Base-by-base conservation (phyloP, 2,797 vertebrate species). In the Psittacula derbiana region DNA sequence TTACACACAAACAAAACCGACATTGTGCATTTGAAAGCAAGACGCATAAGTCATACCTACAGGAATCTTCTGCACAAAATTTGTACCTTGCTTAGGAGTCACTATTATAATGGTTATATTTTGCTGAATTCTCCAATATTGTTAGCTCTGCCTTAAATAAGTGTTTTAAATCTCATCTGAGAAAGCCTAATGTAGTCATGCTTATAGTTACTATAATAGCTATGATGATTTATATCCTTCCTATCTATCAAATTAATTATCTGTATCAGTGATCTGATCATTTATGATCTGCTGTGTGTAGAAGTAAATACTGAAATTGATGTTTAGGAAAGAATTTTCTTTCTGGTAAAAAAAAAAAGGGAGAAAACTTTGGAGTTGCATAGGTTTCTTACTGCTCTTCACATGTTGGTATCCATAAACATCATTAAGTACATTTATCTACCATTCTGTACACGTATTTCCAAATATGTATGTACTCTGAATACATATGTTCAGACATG, bases 311-410 rank as follows among this genome's bases (percentile, higher is more conserved):
- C 2, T 47, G 24, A 66, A 57, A 70, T 84, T 74, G 19, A 18
- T 21, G 31, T 50, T 46, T 36, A 36, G 11, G 20, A 17, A 86
- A 74, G 0, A 66, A 30, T 20, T 30, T 27, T 50, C 12, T 20
- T 75, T 60, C 23, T 33, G 5, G 2, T 31, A 13, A 55, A n/a
- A 23, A 57, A 50, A 28, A 44, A 3, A 60, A 36, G 2, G 0
- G 0, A 17, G 3, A 19, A 38, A 78, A 23, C 0, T n/a, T 86
- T 81, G 2, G 2, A 18, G 16, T 75, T 57, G 4, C 1, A 11
- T 57, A 61, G 11, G 0, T 71, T 72, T 80, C 2, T 67, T 27
- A 71, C 47, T 60, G 5, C 4, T 88, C 3, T 53, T 91, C 23
- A 44, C 31, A 16, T 31, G 27, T 5, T 53, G 13, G 2, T 60